Evolutionary conservation across 2,113 vertebrate genomes (phyloP).

Genomic region (Barbus barbus): DNA sequence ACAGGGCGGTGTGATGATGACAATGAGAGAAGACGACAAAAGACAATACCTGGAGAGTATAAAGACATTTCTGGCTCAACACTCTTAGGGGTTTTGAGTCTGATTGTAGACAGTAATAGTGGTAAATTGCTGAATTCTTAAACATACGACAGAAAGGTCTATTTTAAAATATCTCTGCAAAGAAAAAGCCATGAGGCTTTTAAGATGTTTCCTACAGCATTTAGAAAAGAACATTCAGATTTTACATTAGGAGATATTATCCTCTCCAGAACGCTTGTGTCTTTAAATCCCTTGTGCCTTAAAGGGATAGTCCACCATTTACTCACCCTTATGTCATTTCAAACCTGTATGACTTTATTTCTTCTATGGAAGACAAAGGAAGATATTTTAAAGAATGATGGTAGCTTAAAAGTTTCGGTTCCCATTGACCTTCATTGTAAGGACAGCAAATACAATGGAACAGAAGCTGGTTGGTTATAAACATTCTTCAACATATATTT

Average conservation of each 20-base stretch:
- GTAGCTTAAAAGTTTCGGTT: no score
- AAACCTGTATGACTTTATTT: neutral
- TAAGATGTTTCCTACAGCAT: neutral
- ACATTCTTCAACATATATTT: neutral
- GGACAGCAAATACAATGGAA: no score
- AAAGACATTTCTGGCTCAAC: neutral
- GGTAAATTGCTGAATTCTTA: neutral
- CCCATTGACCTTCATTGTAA: no score
- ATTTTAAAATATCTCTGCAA: neutral
- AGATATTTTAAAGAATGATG: no score
- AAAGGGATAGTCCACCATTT: no score
- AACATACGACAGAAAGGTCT: neutral
- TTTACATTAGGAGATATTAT: neutral
- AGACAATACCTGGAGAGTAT: neutral
- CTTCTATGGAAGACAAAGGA: no score
- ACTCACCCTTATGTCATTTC: no score
- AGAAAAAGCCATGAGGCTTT: no score
- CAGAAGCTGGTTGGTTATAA: no score
- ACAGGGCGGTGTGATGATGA: neutral
- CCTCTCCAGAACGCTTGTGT: neutral
- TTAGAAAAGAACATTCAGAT: neutral
- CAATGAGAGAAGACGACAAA: no score
- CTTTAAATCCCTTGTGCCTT: neutral
- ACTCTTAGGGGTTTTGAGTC: neutral
- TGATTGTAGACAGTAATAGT: conserved; percentile 8